Conservation (phyloP, 2,888 invertebrate species). For the Theretra japonica region DNA sequence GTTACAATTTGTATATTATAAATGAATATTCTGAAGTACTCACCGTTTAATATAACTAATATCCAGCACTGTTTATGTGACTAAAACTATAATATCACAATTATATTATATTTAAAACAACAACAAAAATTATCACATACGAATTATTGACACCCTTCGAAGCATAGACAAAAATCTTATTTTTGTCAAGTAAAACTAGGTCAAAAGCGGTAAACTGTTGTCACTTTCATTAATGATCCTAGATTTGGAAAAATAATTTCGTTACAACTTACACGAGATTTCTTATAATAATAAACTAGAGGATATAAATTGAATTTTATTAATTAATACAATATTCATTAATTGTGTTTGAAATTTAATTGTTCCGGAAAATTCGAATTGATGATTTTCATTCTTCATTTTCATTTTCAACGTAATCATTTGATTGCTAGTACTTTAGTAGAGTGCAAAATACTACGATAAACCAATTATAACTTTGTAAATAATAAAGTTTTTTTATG, state of each 20-base stretch:
- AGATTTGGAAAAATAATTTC: background rate
- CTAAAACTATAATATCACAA: background rate
- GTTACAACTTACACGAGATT: background rate
- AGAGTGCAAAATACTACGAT: no score
- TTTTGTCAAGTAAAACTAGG: slow-evolving; percentile 42
- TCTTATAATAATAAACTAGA: no score
- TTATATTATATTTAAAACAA: slow-evolving; percentile 17
- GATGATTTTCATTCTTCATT: no score
- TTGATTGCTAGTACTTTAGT: no score
- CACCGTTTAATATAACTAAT: slow-evolving; percentile 31
- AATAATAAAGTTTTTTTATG: no score
- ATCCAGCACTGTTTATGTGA: slow-evolving; percentile 4
- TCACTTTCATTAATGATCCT: background rate
- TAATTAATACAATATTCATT: no score
- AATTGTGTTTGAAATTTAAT: no score
- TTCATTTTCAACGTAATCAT: no score
- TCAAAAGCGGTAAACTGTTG: slow-evolving; percentile 24
- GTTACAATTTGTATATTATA: background rate
- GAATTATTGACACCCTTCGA: slow-evolving; percentile 64
- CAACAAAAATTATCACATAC: slow-evolving; percentile 38
- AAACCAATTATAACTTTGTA: no score
- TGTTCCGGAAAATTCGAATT: no score
- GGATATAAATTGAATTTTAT: no score
- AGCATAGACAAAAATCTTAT: slow-evolving; percentile 53
- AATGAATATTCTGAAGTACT: background rate